A percentile compares a stretch with the other conserved stretches of the same genome.
Evolutionary conservation across 2,888 invertebrate species (phyloP).

Genomic region (Stenodema calcarata): DNA sequence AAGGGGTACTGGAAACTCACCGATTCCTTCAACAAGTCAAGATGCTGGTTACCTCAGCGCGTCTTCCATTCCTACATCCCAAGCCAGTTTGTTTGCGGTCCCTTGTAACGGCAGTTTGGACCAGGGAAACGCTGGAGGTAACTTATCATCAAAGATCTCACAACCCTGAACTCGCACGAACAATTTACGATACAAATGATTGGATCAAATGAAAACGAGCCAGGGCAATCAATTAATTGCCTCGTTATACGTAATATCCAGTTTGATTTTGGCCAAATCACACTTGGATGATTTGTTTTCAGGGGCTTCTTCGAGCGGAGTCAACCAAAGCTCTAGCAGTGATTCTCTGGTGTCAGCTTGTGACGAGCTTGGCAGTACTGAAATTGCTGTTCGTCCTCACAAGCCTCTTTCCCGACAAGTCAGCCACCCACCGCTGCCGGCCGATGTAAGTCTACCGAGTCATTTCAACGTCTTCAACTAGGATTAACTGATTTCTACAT

Average conservation of each 20-base stretch:
- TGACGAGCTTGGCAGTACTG: slow-evolving; percentile 54
- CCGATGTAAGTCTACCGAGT: slow-evolving; percentile 58
- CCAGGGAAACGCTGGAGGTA: slow-evolving; percentile 6
- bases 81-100: not conserved
- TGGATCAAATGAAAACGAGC: too few relatives aligned
- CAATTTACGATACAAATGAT: too few relatives aligned
- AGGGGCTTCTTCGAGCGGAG: slow-evolving; percentile 7
- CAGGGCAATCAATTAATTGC: too few relatives aligned
- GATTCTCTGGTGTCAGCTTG: slow-evolving; percentile 54
- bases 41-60: slow-evolving; percentile 25
- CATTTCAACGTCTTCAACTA: too few relatives aligned
- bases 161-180: too few relatives aligned
- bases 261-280: too few relatives aligned
- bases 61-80: slow-evolving; percentile 5
- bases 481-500: too few relatives aligned
- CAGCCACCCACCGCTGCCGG: slow-evolving; percentile 60
- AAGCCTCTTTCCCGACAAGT: slow-evolving; percentile 73
- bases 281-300: not conserved
- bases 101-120: slow-evolving; percentile 11
- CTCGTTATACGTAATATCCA: too few relatives aligned
- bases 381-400: slow-evolving; percentile 67
- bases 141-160: not conserved
- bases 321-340: slow-evolving; percentile 53
- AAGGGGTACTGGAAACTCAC: slow-evolving; percentile 28
- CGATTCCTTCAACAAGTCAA: slow-evolving; percentile 47